These are phyloP conservation scores for Priocnemis perturbator DNA, from an alignment of 2,888 invertebrate species.

Conservation along the genomic window DNA sequence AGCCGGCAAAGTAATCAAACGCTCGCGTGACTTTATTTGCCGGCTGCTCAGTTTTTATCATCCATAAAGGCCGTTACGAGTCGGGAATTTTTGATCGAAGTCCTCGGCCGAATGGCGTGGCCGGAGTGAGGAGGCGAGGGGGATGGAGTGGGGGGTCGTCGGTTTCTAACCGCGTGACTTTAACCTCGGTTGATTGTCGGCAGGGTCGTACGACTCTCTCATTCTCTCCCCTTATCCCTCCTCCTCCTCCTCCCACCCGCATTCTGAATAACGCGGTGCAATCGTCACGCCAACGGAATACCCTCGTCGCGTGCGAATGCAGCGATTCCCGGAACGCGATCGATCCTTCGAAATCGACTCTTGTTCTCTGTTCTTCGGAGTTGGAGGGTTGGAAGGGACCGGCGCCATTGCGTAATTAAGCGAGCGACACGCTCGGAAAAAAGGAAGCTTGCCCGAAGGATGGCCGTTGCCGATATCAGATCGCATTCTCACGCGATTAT, in stretches of 20 bases:
- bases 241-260: neutral
- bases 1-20: slow-evolving; percentile 35
- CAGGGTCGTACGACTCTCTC: slow-evolving; percentile 34
- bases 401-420: slow-evolving; percentile 38
- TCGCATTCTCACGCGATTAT: slow-evolving; percentile 8
- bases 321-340: slow-evolving; percentile 50
- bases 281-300: slow-evolving; percentile 44
- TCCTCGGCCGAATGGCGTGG: slow-evolving; percentile 31
- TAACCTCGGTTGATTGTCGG: slow-evolving; percentile 14
- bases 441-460: slow-evolving; percentile 2
- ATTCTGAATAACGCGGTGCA: slow-evolving; percentile 8
- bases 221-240: slow-evolving; percentile 29
- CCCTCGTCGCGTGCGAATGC: slow-evolving; percentile 40
- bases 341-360: slow-evolving; percentile 43
- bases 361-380: slow-evolving; percentile 28
- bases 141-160: slow-evolving; percentile 19
- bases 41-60: slow-evolving; percentile 46
- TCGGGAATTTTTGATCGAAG: slow-evolving; percentile 49
- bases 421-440: slow-evolving; percentile 25
- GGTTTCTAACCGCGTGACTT: slow-evolving; percentile 44
- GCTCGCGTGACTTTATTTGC: slow-evolving; percentile 51
- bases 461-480: neutral
- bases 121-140: too few species aligned
- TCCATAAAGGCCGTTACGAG: slow-evolving; percentile 44
- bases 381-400: neutral